Evolutionary conservation across 2,888 invertebrate species (phyloP).

Genomic region (Chloromyia formosa): DNA sequence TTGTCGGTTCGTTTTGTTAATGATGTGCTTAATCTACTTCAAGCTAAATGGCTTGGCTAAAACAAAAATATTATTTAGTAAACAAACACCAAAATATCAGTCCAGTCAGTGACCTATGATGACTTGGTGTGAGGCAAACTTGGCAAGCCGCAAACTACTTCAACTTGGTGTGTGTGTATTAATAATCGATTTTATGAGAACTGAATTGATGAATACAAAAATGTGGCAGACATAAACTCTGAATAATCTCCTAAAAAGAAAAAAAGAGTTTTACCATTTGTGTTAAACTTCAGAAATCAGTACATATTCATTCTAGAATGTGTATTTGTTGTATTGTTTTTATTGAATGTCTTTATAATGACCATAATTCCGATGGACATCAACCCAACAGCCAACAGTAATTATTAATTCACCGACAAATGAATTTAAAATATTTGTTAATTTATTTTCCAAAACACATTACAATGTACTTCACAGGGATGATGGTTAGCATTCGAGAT

Average conservation of each 20-base stretch:
- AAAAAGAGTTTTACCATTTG: no score
- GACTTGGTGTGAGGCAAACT: constrained; percentile 17
- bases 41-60: neutral
- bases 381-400: constrained; percentile 34
- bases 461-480: constrained; percentile 10
- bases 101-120: constrained; percentile 39
- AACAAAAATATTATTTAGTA: constrained; percentile 35
- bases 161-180: neutral
- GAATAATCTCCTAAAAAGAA: no score
- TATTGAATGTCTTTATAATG: constrained; percentile 8
- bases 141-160: constrained; percentile 18
- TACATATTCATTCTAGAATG: constrained; percentile 3
- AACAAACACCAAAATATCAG: constrained; percentile 40
- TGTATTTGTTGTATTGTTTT: neutral
- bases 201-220: neutral
- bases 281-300: neutral
- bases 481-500: neutral
- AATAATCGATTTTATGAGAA: neutral
- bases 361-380: constrained; percentile 22
- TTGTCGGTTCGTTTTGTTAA: neutral
- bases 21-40: neutral
- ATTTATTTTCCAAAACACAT: constrained; percentile 38
- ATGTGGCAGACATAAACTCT: neutral
- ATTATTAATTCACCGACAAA: constrained; percentile 45
- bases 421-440: constrained; percentile 37